Evolutionary conservation across 2,113 vertebrate genomes (phyloP).

Genomic region (Nibea coibor): DNA sequence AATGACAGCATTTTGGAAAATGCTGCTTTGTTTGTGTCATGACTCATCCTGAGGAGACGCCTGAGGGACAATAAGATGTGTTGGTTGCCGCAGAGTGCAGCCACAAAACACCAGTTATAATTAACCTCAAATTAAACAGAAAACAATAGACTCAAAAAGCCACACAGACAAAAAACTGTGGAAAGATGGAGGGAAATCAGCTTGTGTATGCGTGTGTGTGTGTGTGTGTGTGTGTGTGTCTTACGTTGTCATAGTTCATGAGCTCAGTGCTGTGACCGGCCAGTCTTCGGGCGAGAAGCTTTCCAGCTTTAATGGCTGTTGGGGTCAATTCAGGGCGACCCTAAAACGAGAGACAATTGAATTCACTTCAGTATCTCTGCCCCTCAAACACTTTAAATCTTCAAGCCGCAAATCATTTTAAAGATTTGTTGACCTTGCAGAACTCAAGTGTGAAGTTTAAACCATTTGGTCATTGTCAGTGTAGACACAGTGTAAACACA

Average conservation of each 20-base stretch:
- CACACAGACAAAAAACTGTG: constrained; percentile 12
- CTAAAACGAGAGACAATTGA: constrained; percentile 75
- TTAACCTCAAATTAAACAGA: neutral
- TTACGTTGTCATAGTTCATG: constrained; percentile 95
- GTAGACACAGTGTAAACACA: neutral
- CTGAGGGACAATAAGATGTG: neutral
- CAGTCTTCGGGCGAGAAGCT: constrained; percentile 90
- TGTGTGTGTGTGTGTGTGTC: constrained; percentile 49
- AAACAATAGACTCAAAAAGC: constrained; percentile 29
- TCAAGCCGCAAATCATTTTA: neutral
- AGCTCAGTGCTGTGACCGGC: constrained; percentile 81
- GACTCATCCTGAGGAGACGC: constrained; percentile 25
- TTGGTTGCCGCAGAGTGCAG: constrained; percentile 10
- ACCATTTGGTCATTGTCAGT: neutral
- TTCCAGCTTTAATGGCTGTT: constrained; percentile 92
- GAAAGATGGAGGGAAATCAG: constrained; percentile 14
- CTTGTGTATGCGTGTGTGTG: neutral
- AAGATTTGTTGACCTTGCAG: neutral
- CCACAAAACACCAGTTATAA: constrained; percentile 18
- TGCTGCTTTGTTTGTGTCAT: constrained; percentile 1
- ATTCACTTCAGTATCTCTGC: neutral
- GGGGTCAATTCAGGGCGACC: constrained; percentile 95
- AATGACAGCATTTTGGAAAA: constrained; percentile 48
- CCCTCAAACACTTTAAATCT: neutral
- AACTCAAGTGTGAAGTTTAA: neutral